Conservation (phyloP, 2,113 vertebrate genomes). For the Phyllopteryx taeniolatus region DNA sequence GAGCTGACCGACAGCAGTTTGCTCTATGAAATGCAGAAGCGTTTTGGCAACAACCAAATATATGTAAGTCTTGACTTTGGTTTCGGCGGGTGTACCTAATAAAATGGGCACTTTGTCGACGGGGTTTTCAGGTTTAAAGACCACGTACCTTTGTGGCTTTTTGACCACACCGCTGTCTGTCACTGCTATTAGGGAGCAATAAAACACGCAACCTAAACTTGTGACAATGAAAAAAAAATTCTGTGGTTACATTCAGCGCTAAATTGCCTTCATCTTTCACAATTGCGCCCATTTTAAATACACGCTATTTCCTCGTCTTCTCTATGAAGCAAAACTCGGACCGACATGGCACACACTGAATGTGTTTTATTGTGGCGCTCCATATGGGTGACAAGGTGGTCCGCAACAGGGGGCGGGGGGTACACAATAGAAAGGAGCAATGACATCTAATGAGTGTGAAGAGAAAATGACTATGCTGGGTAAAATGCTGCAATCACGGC, state of each 20-base stretch:
- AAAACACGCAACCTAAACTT: not conserved
- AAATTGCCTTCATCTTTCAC: constrained; percentile 37
- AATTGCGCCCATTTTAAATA: constrained; percentile 23
- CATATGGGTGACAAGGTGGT: constrained; percentile 47
- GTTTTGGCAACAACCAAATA: constrained; percentile 92
- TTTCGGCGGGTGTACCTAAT: not conserved
- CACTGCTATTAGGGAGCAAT: not conserved
- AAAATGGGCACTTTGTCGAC: not conserved
- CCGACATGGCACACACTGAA: constrained; percentile 16
- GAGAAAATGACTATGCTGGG: not conserved
- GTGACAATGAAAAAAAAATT: constrained; percentile 39
- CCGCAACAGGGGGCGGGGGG: not conserved
- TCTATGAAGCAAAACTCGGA: not conserved
- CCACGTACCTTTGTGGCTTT: not conserved
- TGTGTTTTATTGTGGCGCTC: constrained; percentile 46
- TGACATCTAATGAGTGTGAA: constrained; percentile 3
- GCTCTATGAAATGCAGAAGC: constrained; percentile 99
- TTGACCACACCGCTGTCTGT: not conserved
- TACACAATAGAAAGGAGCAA: constrained; percentile 24
- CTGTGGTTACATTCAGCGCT: constrained; percentile 26
- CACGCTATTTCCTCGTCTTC: constrained; percentile 22
- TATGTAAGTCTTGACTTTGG: constrained; percentile 75
- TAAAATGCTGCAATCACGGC: constrained; percentile 13
- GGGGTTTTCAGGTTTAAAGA: not conserved
- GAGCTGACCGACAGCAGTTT: constrained; percentile 91